Conservation (phyloP, 2,113 vertebrate species). For the Sapajus apella region DNA sequence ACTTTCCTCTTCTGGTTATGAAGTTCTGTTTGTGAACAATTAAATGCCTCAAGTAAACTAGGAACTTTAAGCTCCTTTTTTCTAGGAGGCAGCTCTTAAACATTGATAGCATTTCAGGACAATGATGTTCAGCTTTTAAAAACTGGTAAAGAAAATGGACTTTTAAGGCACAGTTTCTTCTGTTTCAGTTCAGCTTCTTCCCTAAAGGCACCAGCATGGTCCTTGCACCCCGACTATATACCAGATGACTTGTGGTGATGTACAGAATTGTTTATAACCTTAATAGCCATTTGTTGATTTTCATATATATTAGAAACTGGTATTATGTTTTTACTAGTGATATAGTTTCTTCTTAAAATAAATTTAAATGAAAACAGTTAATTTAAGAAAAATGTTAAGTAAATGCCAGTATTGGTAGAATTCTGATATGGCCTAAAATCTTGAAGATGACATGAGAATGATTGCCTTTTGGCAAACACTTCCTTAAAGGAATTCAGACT, state of each 20-base stretch:
- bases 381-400: conserved; percentile 29
- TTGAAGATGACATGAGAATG: neutral
- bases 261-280: conserved; percentile 46
- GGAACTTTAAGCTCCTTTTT: neutral
- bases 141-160: neutral
- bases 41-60: conserved; percentile 46
- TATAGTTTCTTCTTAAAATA: conserved; percentile 32
- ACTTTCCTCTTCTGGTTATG: conserved; percentile 31
- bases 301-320: neutral
- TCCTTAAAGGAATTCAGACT: conserved; percentile 38
- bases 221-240: neutral
- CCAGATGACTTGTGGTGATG: neutral
- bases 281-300: conserved; percentile 11
- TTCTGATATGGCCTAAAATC: conserved; percentile 37
- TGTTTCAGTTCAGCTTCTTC: conserved; percentile 8
- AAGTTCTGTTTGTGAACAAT: conserved; percentile 47
- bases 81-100: neutral
- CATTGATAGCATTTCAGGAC: neutral
- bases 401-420: conserved; percentile 26
- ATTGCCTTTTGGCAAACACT: conserved; percentile 12
- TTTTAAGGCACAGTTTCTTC: neutral
- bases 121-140: conserved; percentile 26
- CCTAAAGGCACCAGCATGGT: neutral
- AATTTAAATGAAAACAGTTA: conserved; percentile 22
- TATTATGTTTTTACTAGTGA: conserved; percentile 18